Evolutionary conservation across 1,140 invertebrate genomes (phyloP), one percentile per base, ranked within the genome.

Genomic region (Pogonognathellus flavescens): DNA sequence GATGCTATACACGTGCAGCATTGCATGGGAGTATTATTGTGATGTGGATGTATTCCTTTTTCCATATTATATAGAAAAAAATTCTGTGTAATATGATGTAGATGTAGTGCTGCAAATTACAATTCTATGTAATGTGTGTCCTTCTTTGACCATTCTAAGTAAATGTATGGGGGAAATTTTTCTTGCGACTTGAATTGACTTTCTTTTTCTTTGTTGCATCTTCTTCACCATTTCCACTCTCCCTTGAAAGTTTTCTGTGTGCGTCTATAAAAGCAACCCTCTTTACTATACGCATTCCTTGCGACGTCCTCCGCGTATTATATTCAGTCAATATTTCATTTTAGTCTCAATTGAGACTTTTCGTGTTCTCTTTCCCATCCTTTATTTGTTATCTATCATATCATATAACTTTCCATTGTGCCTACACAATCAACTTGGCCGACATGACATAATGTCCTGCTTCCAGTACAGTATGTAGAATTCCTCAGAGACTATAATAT

Each of bases 151-250:
- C 53, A n/a, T 49, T n/a, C n/a, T n/a, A 41, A 25, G 2, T 76
- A 50, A 76, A 76, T 76, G 70, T 25, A 76, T 76, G 70, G 70
- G 70, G 31, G 41, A 76, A 76, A 76, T 76, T 76, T 76, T 31
- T 76, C 31, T 76, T 76, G 31, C 31, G 70, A 76, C 70, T 76
- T 76, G 70, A 76, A 76, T 76, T 76, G 70, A 76, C 70, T 76
- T 76, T 76, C 70, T 76, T 76, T 76, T 76, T 76, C 70, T 76
- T 76, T 76, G 70, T 76, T 76, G 70, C 31, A 49, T 76, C 70
- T 76, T 76, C 31, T 31, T 50, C 70, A 76, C 41, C 41, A 76
- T 76, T 76, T 76, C 70, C 22, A 10, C 20, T 20, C 59, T 62
- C 6, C n/a, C 59, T 41, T 76, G 70, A 49, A 76, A 76, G 70